Evolutionary conservation across 2,113 vertebrate genomes (phyloP).

Genomic region (Eurystomus gularis): DNA sequence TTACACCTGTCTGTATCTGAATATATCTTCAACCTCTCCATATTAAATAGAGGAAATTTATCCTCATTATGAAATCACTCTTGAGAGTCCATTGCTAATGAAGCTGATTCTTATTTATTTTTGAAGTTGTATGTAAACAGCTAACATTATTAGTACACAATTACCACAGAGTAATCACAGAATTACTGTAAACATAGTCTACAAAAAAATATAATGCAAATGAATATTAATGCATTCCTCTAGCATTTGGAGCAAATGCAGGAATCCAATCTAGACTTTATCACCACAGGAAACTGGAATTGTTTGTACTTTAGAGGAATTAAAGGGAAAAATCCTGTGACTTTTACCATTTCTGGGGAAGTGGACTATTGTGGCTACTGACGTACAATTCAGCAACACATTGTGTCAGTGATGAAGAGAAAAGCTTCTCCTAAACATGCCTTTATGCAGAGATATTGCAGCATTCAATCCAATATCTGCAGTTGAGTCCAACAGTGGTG

Average conservation of each 20-base stretch:
- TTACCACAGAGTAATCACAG: slow-evolving; percentile 73
- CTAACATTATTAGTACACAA: slow-evolving; percentile 71
- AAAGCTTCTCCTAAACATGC: neutral
- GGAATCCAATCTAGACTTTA: slow-evolving; percentile 37
- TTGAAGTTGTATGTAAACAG: slow-evolving; percentile 63
- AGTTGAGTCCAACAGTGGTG: neutral
- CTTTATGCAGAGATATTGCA: slow-evolving; percentile 11
- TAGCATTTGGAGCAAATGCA: slow-evolving; percentile 52
- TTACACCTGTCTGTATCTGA: slow-evolving; percentile 14
- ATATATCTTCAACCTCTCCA: neutral
- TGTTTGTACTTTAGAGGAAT: slow-evolving; percentile 1
- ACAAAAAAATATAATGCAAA: slow-evolving; percentile 70
- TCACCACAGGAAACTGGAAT: neutral
- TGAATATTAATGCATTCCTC: slow-evolving; percentile 74
- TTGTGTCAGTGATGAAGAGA: neutral
- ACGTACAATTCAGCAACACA: neutral
- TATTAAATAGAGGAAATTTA: slow-evolving; percentile 43
- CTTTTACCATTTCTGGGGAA: neutral
- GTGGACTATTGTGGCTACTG: neutral
- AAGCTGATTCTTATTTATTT: slow-evolving; percentile 68
- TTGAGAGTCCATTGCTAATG: slow-evolving; percentile 63
- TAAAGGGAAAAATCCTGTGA: neutral
- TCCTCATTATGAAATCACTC: slow-evolving; percentile 59
- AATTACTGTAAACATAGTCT: slow-evolving; percentile 72
- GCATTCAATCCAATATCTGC: neutral